phyloP scores from a whole-genome alignment of 2,888 invertebrate genomes.

The Neoscelio sp. region DNA sequence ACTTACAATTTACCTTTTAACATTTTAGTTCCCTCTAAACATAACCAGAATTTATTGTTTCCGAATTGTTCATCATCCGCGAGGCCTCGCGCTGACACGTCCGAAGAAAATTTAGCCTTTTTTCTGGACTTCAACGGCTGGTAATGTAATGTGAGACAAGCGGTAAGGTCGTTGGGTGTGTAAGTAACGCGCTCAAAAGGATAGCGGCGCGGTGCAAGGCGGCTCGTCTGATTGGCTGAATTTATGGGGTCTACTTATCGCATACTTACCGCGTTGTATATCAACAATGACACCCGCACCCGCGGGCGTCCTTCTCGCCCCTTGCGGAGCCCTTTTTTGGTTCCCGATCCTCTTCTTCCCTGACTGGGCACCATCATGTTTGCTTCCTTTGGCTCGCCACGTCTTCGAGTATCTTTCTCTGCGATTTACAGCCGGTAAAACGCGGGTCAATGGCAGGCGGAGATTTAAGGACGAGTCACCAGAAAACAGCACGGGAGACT shows the following conservation, averaged over 20 bases:
- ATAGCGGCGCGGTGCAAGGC: conserved; percentile 74
- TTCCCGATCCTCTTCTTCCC: conserved; percentile 62
- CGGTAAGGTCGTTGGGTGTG: conserved; percentile 62
- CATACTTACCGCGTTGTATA: conserved; percentile 82
- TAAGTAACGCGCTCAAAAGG: conserved; percentile 74
- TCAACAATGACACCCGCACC: conserved; percentile 83
- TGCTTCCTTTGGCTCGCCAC: conserved; percentile 57
- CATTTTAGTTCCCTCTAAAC: too few relatives aligned
- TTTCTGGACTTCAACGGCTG: conserved; percentile 27
- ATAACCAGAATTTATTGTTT: conserved; percentile 42
- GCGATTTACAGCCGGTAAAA: conserved; percentile 77
- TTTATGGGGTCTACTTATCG: conserved; percentile 83
- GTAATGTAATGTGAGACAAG: conserved; percentile 58
- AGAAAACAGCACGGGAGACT: conserved; percentile 68
- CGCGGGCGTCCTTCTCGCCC: conserved; percentile 77
- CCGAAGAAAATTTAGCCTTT: conserved; percentile 51
- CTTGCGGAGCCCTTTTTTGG: conserved; percentile 64
- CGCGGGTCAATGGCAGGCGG: conserved; percentile 73
- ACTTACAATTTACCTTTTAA: conserved; percentile 14
- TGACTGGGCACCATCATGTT: conserved; percentile 63
- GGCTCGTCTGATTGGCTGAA: conserved; percentile 82
- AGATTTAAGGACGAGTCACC: conserved; percentile 72
- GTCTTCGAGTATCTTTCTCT: conserved; percentile 62
- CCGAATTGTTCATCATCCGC: conserved; percentile 54
- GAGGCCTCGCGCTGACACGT: conserved; percentile 47